These are phyloP conservation scores for Speoplatyrhinus poulsoni DNA, from an alignment of 2,113 vertebrate genomes.

Conservation along the genomic window DNA sequence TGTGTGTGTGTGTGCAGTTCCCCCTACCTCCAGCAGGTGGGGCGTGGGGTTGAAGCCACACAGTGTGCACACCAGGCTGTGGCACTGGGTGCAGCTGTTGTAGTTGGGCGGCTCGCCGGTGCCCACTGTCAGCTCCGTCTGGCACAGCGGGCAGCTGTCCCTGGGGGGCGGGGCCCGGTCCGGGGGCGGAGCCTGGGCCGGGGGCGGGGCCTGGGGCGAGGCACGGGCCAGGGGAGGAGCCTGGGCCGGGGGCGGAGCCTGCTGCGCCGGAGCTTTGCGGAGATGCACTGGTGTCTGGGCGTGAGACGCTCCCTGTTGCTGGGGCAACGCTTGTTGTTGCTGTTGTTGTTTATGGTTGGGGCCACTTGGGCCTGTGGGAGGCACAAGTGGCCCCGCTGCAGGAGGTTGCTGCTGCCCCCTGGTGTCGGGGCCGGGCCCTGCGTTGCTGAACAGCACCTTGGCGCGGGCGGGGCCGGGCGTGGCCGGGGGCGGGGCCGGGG, in stretches of 20 bases:
- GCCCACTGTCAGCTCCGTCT: slow-evolving; percentile 90
- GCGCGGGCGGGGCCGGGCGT: slow-evolving; percentile 78
- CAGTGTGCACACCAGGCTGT: slow-evolving; percentile 92
- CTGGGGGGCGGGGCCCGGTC: slow-evolving; percentile 78
- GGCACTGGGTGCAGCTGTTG: slow-evolving; percentile 92
- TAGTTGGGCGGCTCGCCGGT: slow-evolving; percentile 86
- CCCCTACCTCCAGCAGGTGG: slow-evolving; percentile 94
- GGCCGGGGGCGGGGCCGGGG: slow-evolving; percentile 80
- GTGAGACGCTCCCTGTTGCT: slow-evolving; percentile 46
- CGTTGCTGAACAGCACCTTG: slow-evolving; percentile 91
- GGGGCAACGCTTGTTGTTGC: slow-evolving; percentile 50
- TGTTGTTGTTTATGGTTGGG: slow-evolving; percentile 37
- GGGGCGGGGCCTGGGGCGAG: slow-evolving; percentile 78
- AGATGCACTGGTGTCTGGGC: slow-evolving; percentile 36
- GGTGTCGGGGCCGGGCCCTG: slow-evolving; percentile 80
- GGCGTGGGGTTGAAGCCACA: slow-evolving; percentile 98
- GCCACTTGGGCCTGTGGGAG: slow-evolving; percentile 33
- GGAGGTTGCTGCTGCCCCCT: slow-evolving; percentile 71
- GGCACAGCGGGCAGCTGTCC: slow-evolving; percentile 91
- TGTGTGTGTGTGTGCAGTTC: not conserved
- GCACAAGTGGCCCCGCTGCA: slow-evolving; percentile 2
- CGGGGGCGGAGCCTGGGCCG: slow-evolving; percentile 80
- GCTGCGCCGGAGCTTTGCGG: slow-evolving; percentile 56
- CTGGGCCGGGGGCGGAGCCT: slow-evolving; percentile 77
- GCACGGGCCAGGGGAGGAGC: slow-evolving; percentile 76